Evolutionary conservation across 2,113 vertebrate species (phyloP), one percentile per base, ranked within the genome.

Genomic region (Saccopteryx leptura): DNA sequence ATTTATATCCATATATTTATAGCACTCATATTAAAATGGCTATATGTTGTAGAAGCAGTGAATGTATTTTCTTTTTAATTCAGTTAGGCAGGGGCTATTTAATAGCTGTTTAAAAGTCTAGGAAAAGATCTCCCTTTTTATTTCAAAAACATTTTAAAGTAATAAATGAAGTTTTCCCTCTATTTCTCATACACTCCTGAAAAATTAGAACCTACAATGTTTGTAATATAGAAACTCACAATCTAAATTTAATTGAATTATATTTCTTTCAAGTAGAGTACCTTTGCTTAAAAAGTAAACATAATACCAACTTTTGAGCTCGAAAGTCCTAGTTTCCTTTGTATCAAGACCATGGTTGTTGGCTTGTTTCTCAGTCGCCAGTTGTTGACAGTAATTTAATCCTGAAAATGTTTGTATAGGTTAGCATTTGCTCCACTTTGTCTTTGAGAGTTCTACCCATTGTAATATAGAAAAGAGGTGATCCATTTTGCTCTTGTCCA

Each of bases 11-110:
- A 80, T 81, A 28, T n/a, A 75, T 56, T 92, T 89, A 33, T 65
- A 89, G 56, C 14, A 90, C 81, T 95, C 96, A 72, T 68, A 39
- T 72, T 92, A 92, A 94, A 90, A 75, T 90, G 5, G 74, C 52
- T 80, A 12, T 24, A 85, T 81, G 39, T 78, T 82, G 14, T n/a
- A 90, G 90, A 90, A 75, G 2, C 14, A 83, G 12, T 78, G 23
- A 71, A 14, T 90, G 54, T 81, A 26, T 66, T 88, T 93, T 76
- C 21, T 24, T 91, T 96, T 90, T 96, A 26, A 52, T 93, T 58
- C 28, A 76, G 19, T 63, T 58, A 89, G 5, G 14, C 18, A 94
- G n/a, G 19, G 13, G 1, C n/a, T 78, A 12, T 92, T 76, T 11
- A 78, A 56, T 54, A 95, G 23, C 17, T 52, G 23, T 74, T 46